A percentile compares a stretch with the other conserved stretches of the same genome.
phyloP scores from a whole-genome alignment of 2,888 invertebrate genomes.

The Ennomos erosarius region DNA sequence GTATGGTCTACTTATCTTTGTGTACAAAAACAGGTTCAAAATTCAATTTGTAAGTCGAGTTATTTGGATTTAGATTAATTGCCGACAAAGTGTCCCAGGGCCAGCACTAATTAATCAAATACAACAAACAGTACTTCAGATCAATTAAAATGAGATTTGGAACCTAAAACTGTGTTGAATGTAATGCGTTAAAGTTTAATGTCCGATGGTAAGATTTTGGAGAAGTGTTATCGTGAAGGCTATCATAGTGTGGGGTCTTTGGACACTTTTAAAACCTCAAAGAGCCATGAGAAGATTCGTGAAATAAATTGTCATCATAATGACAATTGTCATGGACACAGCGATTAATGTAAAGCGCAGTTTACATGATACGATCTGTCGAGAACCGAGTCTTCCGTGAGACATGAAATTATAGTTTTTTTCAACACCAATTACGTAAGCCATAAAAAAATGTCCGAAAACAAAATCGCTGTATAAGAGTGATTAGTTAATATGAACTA shows the following conservation, averaged over 20 bases:
- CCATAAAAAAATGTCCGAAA: slow-evolving; percentile 69
- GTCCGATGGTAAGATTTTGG: slow-evolving; percentile 36
- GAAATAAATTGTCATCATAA: slow-evolving; percentile 74
- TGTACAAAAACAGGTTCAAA: slow-evolving; percentile 64
- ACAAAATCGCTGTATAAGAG: slow-evolving; percentile 56
- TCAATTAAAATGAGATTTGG: slow-evolving; percentile 63
- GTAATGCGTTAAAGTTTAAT: slow-evolving; percentile 33
- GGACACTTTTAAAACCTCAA: slow-evolving; percentile 51
- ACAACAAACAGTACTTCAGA: slow-evolving; percentile 64
- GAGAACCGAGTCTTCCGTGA: slow-evolving; percentile 69
- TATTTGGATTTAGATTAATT: slow-evolving; percentile 74
- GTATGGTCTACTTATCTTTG: slow-evolving; percentile 48
- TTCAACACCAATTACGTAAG: slow-evolving; percentile 71
- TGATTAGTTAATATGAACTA: slow-evolving; percentile 47
- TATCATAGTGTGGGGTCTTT: slow-evolving; percentile 75
- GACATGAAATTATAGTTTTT: slow-evolving; percentile 67
- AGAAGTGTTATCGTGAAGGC: slow-evolving; percentile 50
- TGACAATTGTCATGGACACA: slow-evolving; percentile 64
- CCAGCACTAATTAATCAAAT: slow-evolving; percentile 78
- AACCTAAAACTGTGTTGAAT: slow-evolving; percentile 17
- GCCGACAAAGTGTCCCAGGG: slow-evolving; percentile 72
- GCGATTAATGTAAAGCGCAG: slow-evolving; percentile 73
- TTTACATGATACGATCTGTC: slow-evolving; percentile 76
- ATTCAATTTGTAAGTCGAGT: slow-evolving; percentile 73
- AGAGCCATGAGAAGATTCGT: slow-evolving; percentile 63